A percentile compares a stretch with the other conserved stretches of the same genome.
Conservation (phyloP, 2,888 invertebrate species). For the Suillia variegata region DNA sequence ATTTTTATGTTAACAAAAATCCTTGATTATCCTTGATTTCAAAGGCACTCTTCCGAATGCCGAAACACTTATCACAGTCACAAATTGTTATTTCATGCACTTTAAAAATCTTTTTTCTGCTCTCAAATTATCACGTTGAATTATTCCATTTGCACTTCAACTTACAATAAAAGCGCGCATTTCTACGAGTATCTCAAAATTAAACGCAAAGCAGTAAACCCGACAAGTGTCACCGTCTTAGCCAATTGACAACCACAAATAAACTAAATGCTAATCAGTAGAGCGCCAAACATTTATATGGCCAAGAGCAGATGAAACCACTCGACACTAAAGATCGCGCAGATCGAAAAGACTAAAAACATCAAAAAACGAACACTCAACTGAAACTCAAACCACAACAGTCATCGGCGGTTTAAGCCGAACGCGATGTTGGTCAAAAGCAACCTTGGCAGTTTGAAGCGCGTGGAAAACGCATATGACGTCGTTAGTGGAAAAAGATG, state of each 20-base stretch:
- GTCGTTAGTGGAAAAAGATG: slow-evolving; percentile 14
- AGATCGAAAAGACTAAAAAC: slow-evolving; percentile 17
- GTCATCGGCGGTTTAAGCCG: background rate
- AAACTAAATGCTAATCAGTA: slow-evolving; percentile 57
- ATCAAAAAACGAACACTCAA: slow-evolving; percentile 27
- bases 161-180: slow-evolving; percentile 57
- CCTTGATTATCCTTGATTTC: too few relatives aligned
- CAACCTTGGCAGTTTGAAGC: slow-evolving; percentile 4
- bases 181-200: slow-evolving; percentile 23
- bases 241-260: slow-evolving; percentile 47
- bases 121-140: too few relatives aligned
- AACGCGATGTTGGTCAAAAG: background rate
- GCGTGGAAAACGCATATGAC: background rate
- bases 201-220: slow-evolving; percentile 9
- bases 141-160: slow-evolving; percentile 15
- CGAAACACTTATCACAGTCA: too few relatives aligned
- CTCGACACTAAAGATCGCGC: slow-evolving; percentile 6
- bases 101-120: too few relatives aligned
- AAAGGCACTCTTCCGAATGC: too few relatives aligned
- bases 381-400: slow-evolving; percentile 33
- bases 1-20: too few relatives aligned
- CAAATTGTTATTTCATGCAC: too few relatives aligned
- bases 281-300: slow-evolving; percentile 53
- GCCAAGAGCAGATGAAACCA: slow-evolving; percentile 25
- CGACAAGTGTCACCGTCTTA: slow-evolving; percentile 37